phyloP scores from a whole-genome alignment of 1,140 invertebrate genomes.

The Nymphalis io region DNA sequence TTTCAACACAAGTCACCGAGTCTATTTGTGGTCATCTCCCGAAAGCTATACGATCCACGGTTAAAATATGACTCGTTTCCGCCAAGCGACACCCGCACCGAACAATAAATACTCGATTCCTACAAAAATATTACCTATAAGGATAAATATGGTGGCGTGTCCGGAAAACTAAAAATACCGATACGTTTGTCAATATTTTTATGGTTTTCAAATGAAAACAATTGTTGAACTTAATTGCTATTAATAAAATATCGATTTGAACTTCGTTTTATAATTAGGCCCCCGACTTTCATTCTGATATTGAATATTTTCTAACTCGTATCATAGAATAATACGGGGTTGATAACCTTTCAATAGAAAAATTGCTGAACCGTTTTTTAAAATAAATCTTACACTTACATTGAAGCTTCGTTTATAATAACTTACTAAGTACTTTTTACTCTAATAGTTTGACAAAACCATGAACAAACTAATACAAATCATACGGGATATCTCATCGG shows the following conservation, averaged over 20 bases:
- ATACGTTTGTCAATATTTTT: too few species aligned
- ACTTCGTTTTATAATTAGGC: too few species aligned
- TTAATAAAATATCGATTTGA: neutral
- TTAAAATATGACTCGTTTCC: slow-evolving; percentile 11
- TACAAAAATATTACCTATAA: neutral
- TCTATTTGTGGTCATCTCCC: slow-evolving; percentile 22
- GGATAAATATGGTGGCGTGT: too few species aligned
- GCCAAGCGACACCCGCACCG: slow-evolving; percentile 2
- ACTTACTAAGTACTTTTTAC: neutral
- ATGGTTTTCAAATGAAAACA: too few species aligned
- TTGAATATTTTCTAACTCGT: neutral
- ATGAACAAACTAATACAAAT: neutral
- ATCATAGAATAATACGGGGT: neutral
- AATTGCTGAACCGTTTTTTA: neutral
- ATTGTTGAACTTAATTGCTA: neutral
- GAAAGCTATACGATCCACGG: neutral
- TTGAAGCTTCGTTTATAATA: neutral
- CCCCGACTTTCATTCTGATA: neutral
- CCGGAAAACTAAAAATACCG: too few species aligned
- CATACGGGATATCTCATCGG: neutral
- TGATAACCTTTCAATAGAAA: neutral
- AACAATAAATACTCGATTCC: neutral
- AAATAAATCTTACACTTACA: slow-evolving; percentile 3
- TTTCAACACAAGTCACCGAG: slow-evolving; percentile 10
- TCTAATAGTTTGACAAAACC: neutral